Conservation (phyloP, 2,113 vertebrate species). For the Trogon surrucura region DNA sequence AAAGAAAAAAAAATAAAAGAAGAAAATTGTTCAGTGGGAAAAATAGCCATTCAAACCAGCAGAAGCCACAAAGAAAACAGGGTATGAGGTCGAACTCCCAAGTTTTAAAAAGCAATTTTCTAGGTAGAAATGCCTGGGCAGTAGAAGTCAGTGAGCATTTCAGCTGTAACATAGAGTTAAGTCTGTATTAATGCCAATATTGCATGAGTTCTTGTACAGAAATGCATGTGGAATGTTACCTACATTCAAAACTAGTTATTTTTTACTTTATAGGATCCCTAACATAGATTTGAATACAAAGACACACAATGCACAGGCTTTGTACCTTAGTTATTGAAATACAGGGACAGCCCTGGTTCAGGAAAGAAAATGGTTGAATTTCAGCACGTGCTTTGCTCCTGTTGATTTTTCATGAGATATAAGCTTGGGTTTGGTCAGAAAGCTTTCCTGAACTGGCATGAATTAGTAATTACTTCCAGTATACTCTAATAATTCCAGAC, state of each 20-base stretch:
- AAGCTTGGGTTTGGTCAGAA: conserved; percentile 12
- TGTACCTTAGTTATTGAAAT: neutral
- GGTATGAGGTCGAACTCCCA: conserved; percentile 59
- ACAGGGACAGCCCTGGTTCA: neutral
- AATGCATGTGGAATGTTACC: conserved; percentile 64
- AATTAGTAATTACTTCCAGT: conserved; percentile 5
- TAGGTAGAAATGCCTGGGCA: conserved; percentile 53
- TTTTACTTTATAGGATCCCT: conserved; percentile 38
- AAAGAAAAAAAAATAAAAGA: neutral
- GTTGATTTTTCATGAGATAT: neutral
- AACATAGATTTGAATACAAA: conserved; percentile 8
- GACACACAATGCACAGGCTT: neutral
- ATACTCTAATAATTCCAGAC: neutral
- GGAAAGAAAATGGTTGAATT: neutral
- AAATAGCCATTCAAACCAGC: conserved; percentile 68
- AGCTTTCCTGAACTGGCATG: conserved; percentile 27
- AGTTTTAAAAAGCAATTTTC: conserved; percentile 52
- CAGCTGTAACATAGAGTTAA: conserved; percentile 57
- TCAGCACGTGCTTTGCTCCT: neutral
- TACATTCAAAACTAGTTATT: conserved; percentile 14
- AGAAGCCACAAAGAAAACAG: conserved; percentile 64
- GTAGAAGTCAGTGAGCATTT: conserved; percentile 62
- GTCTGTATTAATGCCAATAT: conserved; percentile 56
- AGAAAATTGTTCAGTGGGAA: conserved; percentile 7
- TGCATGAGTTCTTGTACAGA: conserved; percentile 73